These are phyloP conservation scores for Sebastes itinus DNA, from an alignment of 2,797 vertebrate genomes.

Conservation along the genomic window DNA sequence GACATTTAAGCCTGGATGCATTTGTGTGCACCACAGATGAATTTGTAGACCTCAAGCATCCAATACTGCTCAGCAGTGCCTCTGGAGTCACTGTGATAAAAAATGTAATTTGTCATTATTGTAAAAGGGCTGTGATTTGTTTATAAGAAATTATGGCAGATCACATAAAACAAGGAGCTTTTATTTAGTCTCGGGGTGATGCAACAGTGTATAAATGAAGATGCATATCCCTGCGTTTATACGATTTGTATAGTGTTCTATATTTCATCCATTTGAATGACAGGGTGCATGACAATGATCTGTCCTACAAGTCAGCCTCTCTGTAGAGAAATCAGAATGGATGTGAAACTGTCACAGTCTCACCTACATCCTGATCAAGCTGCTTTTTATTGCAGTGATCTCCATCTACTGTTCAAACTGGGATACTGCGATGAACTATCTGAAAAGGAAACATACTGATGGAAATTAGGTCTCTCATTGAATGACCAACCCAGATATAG, in stretches of 20 bases:
- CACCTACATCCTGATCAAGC: constrained; percentile 67
- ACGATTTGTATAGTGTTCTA: not conserved
- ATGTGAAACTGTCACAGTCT: constrained; percentile 69
- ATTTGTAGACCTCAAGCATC: constrained; percentile 55
- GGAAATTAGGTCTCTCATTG: constrained; percentile 61
- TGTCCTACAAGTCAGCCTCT: constrained; percentile 52
- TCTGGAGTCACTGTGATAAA: constrained; percentile 51
- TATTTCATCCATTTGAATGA: constrained; percentile 16
- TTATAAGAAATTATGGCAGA: constrained; percentile 20
- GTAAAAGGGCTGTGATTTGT: constrained; percentile 7
- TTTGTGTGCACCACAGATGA: constrained; percentile 64
- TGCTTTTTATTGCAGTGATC: constrained; percentile 76
- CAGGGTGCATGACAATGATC: constrained; percentile 29
- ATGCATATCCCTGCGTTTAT: not conserved
- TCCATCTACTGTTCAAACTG: constrained; percentile 82
- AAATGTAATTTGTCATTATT: constrained; percentile 47
- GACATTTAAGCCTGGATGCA: constrained; percentile 64
- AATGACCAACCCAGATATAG: constrained; percentile 4
- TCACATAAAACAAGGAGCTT: not conserved
- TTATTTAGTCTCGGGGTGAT: not conserved
- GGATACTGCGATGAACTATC: constrained; percentile 67
- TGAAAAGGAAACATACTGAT: constrained; percentile 42
- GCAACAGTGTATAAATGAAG: not conserved
- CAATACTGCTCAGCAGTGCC: constrained; percentile 53
- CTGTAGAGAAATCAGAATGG: constrained; percentile 49